Evolutionary conservation across 2,797 vertebrate genomes (phyloP), one percentile per base, ranked within the genome.

Genomic region (Coregonus ussuriensis): DNA sequence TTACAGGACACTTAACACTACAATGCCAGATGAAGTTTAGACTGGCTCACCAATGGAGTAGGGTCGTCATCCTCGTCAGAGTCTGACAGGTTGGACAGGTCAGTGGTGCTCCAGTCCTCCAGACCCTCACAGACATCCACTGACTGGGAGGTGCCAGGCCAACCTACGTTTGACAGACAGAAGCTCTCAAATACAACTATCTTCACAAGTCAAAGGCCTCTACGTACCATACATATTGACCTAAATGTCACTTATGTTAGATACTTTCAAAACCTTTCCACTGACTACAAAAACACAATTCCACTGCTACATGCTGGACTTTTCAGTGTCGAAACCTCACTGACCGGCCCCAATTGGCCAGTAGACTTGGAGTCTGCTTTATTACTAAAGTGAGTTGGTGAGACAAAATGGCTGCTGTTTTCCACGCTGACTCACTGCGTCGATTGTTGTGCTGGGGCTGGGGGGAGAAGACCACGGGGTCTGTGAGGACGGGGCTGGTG

Each of bases 61-160:
- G 90, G 94, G 0, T 96, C 94, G 11, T 97, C 95, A 0, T 97
- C 96, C 76, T 97, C 97, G 6, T 97, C 97, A 0, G 95, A 96
- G 89, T 96, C 96, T 0, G 95, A 96, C 77, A 93, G 90, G 89
- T 93, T 93, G 79, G 94, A 96, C 25, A 95, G 94, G 85, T 97
- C 95, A 75, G 94, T 95, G 4, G 94, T 93, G 0, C 91, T 92
- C 96, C 96, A 97, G 88, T 96, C 95, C 78, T 96, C 95, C 80
- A 95, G 91, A 18, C 95, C 95, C 77, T 97, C 97, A 7, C 96
- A 95, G 81, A 95, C 94, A 13, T 96, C 96, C 88, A 95, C 88
- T 0, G 96, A 95, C 84, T 95, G 95, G 15, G 95, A 95, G 68
- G 93, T 92, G 52, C 91, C 93, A 0, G 95, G 93, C 96, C 96